Evolutionary conservation across 2,113 vertebrate species (phyloP).

Genomic region (Labeo rohita): DNA sequence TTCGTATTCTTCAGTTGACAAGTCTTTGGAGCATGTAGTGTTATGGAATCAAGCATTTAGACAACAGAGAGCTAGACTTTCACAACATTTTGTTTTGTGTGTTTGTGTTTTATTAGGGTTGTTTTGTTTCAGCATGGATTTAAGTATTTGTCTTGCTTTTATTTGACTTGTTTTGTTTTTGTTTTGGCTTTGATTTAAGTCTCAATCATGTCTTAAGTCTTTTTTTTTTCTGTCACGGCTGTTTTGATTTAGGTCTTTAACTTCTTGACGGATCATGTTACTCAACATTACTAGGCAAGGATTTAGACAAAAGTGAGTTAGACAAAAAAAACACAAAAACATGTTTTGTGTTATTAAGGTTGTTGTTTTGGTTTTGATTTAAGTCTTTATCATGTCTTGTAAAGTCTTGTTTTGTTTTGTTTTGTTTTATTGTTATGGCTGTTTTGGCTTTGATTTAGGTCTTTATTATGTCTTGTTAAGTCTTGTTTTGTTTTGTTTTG

Average conservation of each 20-base stretch:
- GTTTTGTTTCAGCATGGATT: neutral
- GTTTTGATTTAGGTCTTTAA: neutral
- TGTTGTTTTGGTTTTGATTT: no score
- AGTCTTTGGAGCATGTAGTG: neutral
- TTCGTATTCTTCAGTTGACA: conserved; percentile 5
- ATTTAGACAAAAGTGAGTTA: neutral
- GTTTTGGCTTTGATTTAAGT: neutral
- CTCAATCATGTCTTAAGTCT: neutral
- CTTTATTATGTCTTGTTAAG: no score
- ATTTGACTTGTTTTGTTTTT: neutral
- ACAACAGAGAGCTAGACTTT: neutral
- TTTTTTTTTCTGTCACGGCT: neutral
- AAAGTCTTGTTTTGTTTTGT: neutral
- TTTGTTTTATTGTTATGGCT: neutral
- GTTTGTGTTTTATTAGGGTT: neutral
- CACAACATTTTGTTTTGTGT: neutral
- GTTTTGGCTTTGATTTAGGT: neutral
- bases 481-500: no score
- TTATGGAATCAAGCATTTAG: neutral
- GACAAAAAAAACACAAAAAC: no score
- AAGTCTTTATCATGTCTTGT: no score
- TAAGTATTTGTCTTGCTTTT: neutral
- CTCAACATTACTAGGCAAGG: neutral
- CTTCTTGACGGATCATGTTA: neutral
- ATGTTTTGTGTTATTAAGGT: no score